Evolutionary conservation across 2,113 vertebrate genomes (phyloP), one percentile per base, ranked within the genome.

Genomic region (Tiliqua scincoides): DNA sequence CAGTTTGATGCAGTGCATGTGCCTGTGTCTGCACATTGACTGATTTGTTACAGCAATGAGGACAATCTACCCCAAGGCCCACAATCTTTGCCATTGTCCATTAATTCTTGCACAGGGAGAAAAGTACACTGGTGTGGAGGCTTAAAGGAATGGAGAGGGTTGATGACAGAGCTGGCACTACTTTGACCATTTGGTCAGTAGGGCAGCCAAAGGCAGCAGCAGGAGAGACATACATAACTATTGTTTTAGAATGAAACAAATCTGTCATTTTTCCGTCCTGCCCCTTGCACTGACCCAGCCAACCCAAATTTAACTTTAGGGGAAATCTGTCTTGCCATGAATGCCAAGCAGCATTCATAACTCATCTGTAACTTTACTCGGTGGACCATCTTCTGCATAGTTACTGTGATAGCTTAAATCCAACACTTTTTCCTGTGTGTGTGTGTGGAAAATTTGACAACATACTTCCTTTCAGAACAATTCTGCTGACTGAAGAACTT

Each of bases 281-380:
- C 61, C 20, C 23, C 11, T 59, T 77, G n/a, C 18, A 21, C 79
- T 67, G 62, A 67, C 43, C 62, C 40, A 30, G 18, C 25, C 23
- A 40, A 21, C 3, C 35, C 25, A 80, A 1, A 23, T 20, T 80
- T 80, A 35, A 23, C 6, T n/a, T 27, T 80, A n/a, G 4, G 27
- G 30, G 48, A 43, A 23, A 48, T 52, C 48, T 40, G 30, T 73
- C 17, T 75, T 32, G n/a, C 63, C 57, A 48, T 43, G 37, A 88
- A 68, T 12, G 20, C 27, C n/a, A 48, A 80, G 84, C 12, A 35
- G 43, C 8, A 48, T 48, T 48, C 43, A 48, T 48, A 61, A 82
- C 21, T 9, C 4, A 48, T 86, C 76, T 25, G 82, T 0, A 84
- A 35, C 91, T 91, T 71, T 70, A 65, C 81, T 87, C 40, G 87